Conservation (phyloP, 2,888 invertebrate species). For the Troilus luridus region DNA sequence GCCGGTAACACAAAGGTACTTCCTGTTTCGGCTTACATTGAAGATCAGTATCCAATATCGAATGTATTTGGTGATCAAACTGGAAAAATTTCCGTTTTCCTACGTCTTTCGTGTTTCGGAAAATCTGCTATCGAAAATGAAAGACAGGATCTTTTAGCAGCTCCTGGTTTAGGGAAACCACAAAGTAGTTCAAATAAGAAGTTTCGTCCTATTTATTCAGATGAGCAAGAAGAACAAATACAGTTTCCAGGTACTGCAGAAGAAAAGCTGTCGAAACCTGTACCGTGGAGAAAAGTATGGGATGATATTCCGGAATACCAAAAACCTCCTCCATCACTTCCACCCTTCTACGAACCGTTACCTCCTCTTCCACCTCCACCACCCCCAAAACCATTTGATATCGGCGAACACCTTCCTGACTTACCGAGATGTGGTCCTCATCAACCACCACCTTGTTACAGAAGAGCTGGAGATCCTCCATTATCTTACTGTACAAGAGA, state of each 20-base stretch:
- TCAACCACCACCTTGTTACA: slow-evolving; percentile 49
- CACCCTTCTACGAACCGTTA: slow-evolving; percentile 35
- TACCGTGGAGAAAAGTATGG: slow-evolving; percentile 38
- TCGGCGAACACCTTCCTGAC: slow-evolving; percentile 10
- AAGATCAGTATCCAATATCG: slow-evolving; percentile 55
- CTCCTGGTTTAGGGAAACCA: background rate
- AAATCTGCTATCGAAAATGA: slow-evolving; percentile 42
- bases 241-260: background rate
- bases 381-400: slow-evolving; percentile 10
- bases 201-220: slow-evolving; percentile 12
- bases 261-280: background rate
- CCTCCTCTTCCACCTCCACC: slow-evolving; percentile 41
- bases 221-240: background rate
- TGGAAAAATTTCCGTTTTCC: slow-evolving; percentile 54
- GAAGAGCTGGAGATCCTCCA: slow-evolving; percentile 52
- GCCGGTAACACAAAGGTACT: slow-evolving; percentile 59
- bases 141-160: background rate
- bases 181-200: background rate
- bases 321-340: slow-evolving; percentile 29
- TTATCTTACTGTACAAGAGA: slow-evolving; percentile 39
- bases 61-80: slow-evolving; percentile 61
- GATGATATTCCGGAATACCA: slow-evolving; percentile 1
- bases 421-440: slow-evolving; percentile 52
- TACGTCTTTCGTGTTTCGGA: slow-evolving; percentile 63
- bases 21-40: slow-evolving; percentile 60